Conservation (phyloP, 2,113 vertebrate genomes). For the Struthidea cinerea region DNA sequence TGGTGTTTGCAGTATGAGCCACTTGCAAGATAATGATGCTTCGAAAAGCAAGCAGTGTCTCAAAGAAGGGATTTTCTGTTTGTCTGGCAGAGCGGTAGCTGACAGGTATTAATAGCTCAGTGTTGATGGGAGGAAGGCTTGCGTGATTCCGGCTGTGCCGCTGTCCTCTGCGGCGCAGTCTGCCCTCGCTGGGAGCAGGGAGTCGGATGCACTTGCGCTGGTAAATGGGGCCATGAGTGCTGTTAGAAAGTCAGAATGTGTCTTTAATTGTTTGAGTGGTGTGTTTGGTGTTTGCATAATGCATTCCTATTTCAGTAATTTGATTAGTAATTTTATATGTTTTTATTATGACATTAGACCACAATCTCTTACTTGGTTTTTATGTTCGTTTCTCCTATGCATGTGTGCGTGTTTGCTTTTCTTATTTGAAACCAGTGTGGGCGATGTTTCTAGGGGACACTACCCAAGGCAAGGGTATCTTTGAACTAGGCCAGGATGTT, state of each 20-base stretch:
- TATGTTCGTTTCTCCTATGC: rapidly evolving
- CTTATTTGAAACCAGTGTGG: neutral
- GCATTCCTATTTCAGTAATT: neutral
- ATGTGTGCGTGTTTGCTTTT: neutral
- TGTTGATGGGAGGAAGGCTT: neutral
- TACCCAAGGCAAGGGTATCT: constrained; percentile 2
- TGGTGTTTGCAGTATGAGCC: neutral
- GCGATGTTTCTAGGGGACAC: neutral
- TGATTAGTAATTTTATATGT: neutral
- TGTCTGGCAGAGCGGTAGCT: rapidly evolving
- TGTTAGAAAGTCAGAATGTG: neutral
- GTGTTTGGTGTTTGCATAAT: neutral
- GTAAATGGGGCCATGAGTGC: neutral
- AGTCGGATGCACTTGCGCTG: rapidly evolving
- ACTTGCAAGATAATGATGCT: neutral
- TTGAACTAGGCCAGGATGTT: constrained; percentile 83
- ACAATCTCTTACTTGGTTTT: neutral
- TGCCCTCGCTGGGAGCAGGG: neutral
- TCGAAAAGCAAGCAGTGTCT: neutral
- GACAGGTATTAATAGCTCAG: neutral
- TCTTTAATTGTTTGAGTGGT: neutral
- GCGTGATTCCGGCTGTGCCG: neutral
- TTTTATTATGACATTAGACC: neutral
- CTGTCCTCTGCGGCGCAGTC: neutral
- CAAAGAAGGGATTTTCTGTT: neutral